Evolutionary conservation across 2,113 vertebrate genomes (phyloP), one percentile per base, ranked within the genome.

Genomic region (Pseudois nayaur): DNA sequence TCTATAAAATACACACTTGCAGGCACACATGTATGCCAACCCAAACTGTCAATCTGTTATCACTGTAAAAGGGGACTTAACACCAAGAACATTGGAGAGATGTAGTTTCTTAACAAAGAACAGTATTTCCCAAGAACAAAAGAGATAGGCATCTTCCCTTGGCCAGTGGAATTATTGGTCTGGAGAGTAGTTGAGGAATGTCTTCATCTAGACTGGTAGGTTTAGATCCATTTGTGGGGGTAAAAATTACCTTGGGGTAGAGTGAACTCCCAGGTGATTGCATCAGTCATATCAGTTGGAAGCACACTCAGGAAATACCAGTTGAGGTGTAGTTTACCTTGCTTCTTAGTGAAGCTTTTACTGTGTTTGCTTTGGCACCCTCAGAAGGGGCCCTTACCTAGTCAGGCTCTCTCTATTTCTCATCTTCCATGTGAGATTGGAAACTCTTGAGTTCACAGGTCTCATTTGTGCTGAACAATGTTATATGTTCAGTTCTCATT

Each of bases 121-220:
- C 62, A 79, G 19, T 83, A 23, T 94, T 93, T 97, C 29, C 36
- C 78, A 81, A 82, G 64, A 84, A 62, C 62, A 96, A 92, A 92
- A 67, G n/a, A 83, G 48, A 60, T 64, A 86, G 40, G 27, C 64
- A 21, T 91, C 33, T 60, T 67, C 54, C 33, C 14, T 52, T 48
- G 14, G 48, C 23, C 78, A 74, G 36, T 87, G 81, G 92, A 74
- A 89, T 86, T 74, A 85, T 31, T 92, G 40, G 23, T 82, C 76
- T 83, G 67, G 84, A 84, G 45, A 50, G 87, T 83, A 31, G 55
- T 57, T 93, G 29, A 31, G 29, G 33, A 76, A n/a, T 27, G 91
- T 55, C 76, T 94, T 97, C 36, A 76, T 95, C 48, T 91, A 23
- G 10, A 62, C 48, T 92, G 21, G 67, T 94, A 6, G 19, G 16